Base-by-base conservation (phyloP, 2,888 invertebrate species). In the Drosophila melanosoma region DNA sequence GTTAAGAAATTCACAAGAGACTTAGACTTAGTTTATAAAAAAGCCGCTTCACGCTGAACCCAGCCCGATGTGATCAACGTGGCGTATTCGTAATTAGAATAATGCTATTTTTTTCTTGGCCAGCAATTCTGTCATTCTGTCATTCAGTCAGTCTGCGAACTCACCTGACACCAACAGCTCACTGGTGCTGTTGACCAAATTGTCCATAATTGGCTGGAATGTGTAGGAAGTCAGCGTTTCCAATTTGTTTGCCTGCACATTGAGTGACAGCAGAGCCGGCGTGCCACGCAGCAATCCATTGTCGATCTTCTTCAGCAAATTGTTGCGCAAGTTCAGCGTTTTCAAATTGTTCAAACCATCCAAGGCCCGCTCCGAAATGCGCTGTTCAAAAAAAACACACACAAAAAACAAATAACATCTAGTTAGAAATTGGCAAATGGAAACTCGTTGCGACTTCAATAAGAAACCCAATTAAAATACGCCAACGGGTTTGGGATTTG, bases 121-220 rank as follows among this genome's bases (percentile, higher is more conserved):
- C 62, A 53, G 11, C 51, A 49, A 17, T 23, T 45, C 8, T 58
- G 61, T 58, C 69, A 57, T 23, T 23, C 29, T 59, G 63, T 53
- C 62, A 64, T 40, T 29, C 58, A 40, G 49, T 20, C 15, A 38
- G 7, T 11, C 10, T 17, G 23, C 8, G 54, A 66, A 82, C 89
- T 95, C 94, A 97, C 97, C 96, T 94, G 96, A 95, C 74, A 97
- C 94, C 87, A 95, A 95, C 92, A 97, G 95, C 94, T 96, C 95
- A 92, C 96, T 96, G 91, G 95, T 95, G 84, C 94, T 94, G 89
- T 96, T 96, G 93, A 95, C 95, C 93, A 97, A 94, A 93, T 96
- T 96, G 92, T 95, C 95, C 93, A 96, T 94, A 93, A 97, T 95
- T 72, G 97, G 97, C 91, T 95, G 95, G 79, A 92, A 92, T 91